These are phyloP conservation scores for Diaperis boleti DNA, from an alignment of 2,888 invertebrate genomes.

Conservation along the genomic window DNA sequence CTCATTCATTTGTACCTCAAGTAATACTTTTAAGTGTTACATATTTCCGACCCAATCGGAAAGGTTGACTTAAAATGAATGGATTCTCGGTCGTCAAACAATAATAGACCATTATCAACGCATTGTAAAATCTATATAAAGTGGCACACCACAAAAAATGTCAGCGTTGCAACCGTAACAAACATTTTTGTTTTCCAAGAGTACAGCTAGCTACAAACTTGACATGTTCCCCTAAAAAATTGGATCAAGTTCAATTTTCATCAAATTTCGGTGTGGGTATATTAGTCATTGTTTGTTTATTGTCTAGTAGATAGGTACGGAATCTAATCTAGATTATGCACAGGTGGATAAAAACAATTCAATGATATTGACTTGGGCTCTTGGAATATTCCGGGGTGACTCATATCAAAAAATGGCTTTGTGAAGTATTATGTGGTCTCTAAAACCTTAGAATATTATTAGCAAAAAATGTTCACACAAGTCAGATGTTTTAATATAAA, in stretches of 20 bases:
- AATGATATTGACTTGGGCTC: slow-evolving; percentile 11
- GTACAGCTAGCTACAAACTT: not conserved
- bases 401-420: slow-evolving; percentile 16
- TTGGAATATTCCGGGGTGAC: slow-evolving; percentile 7
- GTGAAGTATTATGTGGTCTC: no score
- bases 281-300: slow-evolving; percentile 20
- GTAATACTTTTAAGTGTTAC: not conserved
- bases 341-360: slow-evolving; percentile 19
- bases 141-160: slow-evolving; percentile 7
- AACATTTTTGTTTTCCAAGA: slow-evolving; percentile 12
- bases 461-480: no score
- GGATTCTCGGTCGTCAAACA: not conserved
- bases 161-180: slow-evolving; percentile 8
- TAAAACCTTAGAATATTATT: no score
- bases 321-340: slow-evolving; percentile 23
- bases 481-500: no score
- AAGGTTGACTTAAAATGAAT: not conserved
- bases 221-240: no score
- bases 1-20: no score
- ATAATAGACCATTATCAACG: slow-evolving; percentile 10
- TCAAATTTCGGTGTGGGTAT: not conserved
- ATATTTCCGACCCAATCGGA: not conserved
- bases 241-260: not conserved
- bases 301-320: slow-evolving; percentile 6
- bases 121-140: slow-evolving; percentile 2